Conservation (phyloP, 2,888 invertebrate genomes). For the Lottia scabra region DNA sequence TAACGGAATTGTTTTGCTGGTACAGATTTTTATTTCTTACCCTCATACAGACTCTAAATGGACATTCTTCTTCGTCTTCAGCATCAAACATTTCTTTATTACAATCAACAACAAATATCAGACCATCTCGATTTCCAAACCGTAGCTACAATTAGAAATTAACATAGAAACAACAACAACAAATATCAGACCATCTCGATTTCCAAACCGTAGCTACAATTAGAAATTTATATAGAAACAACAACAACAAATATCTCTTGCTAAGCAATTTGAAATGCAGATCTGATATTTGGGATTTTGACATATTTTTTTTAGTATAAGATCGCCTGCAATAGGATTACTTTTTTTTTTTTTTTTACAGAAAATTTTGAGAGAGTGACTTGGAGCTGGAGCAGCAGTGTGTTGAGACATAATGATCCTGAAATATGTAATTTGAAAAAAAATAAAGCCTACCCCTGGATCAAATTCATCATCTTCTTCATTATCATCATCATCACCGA, state of each 20-base stretch:
- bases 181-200: conserved; percentile 65
- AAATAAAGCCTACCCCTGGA: conserved; percentile 24
- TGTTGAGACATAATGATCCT: too few species aligned
- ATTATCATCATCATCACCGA: conserved; percentile 59
- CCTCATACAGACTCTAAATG: conserved; percentile 65
- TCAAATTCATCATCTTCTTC: conserved; percentile 56
- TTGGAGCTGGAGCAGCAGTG: too few species aligned
- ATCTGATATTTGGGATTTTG: too few species aligned
- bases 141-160: conserved; percentile 35
- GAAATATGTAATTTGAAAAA: not conserved
- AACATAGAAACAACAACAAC: too few species aligned
- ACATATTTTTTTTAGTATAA: too few species aligned
- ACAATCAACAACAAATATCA: conserved; percentile 67
- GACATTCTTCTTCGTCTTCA: conserved; percentile 52
- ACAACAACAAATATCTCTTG: conserved; percentile 67
- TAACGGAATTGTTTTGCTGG: too few species aligned
- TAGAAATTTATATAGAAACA: too few species aligned
- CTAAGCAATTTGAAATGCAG: too few species aligned
- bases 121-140: conserved; percentile 54
- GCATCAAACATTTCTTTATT: conserved; percentile 67
- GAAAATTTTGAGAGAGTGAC: too few species aligned
- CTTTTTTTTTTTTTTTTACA: too few species aligned
- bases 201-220: conserved; percentile 39
- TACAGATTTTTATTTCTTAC: conserved; percentile 35
- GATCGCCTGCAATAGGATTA: too few species aligned